Base-by-base conservation (phyloP, 2,888 invertebrate species). In the Euspilapteryx auroguttella region DNA sequence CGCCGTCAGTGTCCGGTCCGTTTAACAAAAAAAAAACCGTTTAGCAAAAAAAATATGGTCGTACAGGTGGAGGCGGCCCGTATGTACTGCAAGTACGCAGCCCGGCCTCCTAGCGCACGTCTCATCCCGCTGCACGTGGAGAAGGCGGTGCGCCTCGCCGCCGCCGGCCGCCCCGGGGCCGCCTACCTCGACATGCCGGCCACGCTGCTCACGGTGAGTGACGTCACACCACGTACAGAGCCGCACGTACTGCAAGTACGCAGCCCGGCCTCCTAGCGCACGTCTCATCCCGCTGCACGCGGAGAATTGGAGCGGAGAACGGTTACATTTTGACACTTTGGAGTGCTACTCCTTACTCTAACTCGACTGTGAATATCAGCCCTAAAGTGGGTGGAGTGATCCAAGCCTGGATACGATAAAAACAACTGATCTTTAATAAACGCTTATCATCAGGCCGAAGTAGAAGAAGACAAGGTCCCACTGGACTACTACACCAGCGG, bases 111-210 rank as follows among this genome's bases (percentile, higher is more conserved):
- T 3, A 86, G 85, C 11, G 80, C 89, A 2, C 69, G 82, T 0
- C 79, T 92, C 30, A 93, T 96, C 42, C 95, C 96, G 0, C 78
- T 85, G 40, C 94, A 92, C 55, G 88, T 96, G 3, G 95, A 95
- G 66, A 93, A 91, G 68, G 96, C 97, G 1, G 85, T 94, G 2
- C 81, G 96, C 10, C 76, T 85, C 29, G 79, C 91, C 4, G 84
- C 85, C 23, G 89, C 86, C 45, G 97, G 97, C 6, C 80, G 95
- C 31, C 95, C 96, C 9, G 97, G 96, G 38, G 90, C 86, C 2
- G 78, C 85, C 6, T 97, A 97, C 58, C 75, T 98, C 33, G 97
- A 98, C 56, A 83, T 97, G 51, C 92, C 96, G 0, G 95, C 89
- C 12, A 94, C 94, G 36, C 52, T 93, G 22, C 65, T 93, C 21